Percentiles rank a stretch among this genome's conserved stretches.
These are phyloP conservation scores for Halocynthia roretzi DNA, from an alignment of 23 tunicate genomes.

Conservation along the genomic window DNA sequence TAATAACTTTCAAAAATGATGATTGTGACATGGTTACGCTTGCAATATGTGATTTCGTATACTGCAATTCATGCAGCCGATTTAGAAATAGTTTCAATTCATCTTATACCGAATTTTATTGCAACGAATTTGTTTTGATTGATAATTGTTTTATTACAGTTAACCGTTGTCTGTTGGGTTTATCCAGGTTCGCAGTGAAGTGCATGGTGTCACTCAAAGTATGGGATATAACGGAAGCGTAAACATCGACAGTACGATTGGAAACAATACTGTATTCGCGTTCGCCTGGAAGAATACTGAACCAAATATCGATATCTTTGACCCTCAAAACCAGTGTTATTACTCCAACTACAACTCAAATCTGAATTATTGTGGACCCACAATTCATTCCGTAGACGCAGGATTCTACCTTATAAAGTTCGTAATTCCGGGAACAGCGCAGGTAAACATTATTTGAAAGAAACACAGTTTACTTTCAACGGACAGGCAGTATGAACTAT, in stretches of 20 bases:
- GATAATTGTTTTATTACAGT: too few relatives aligned
- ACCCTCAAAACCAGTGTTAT: slow-evolving; percentile 8
- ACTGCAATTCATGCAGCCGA: too few relatives aligned
- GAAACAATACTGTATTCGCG: slow-evolving; percentile 17
- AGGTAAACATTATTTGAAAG: neutral
- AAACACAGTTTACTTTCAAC: too few relatives aligned
- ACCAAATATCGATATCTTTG: neutral
- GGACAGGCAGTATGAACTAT: too few relatives aligned
- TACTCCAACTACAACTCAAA: neutral
- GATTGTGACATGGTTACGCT: too few relatives aligned
- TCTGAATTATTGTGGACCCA: neutral
- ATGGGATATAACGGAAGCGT: neutral
- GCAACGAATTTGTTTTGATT: too few relatives aligned
- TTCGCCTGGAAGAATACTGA: slow-evolving; percentile 11
- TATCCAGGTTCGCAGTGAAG: slow-evolving; percentile 3
- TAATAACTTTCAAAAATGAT: too few relatives aligned
- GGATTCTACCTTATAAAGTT: neutral
- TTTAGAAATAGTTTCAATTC: too few relatives aligned
- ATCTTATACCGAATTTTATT: too few relatives aligned
- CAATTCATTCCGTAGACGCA: neutral
- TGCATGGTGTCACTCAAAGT: neutral
- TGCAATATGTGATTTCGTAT: too few relatives aligned
- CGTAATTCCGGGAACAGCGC: slow-evolving; percentile 16
- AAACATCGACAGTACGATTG: slow-evolving; percentile 11
- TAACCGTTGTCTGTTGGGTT: too few relatives aligned